Evolutionary conservation across 2,113 vertebrate species (phyloP).

Genomic region (Martes martes): DNA sequence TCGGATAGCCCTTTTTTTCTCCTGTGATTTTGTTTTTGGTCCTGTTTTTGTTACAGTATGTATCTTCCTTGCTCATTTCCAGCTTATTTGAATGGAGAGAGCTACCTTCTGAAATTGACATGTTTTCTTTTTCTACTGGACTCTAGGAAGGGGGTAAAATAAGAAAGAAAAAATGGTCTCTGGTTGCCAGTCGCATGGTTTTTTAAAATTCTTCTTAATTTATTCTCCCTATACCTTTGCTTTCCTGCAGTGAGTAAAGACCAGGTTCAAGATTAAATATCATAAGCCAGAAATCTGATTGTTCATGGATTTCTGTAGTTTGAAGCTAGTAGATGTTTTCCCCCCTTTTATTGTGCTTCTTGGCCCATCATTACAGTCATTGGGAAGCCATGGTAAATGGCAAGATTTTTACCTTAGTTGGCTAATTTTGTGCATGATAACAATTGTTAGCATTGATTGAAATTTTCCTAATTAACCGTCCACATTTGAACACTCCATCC

Average conservation of each 20-base stretch:
- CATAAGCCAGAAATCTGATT: background rate
- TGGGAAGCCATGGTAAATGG: background rate
- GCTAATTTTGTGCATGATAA: background rate
- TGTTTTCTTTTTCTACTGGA: background rate
- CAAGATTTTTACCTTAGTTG: background rate
- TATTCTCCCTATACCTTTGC: background rate
- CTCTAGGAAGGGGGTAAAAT: background rate
- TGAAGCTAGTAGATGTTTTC: background rate
- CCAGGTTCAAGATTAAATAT: background rate
- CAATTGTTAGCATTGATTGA: background rate
- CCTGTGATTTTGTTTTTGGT: background rate
- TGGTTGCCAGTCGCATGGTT: background rate
- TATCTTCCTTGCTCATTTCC: background rate
- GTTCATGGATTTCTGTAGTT: background rate
- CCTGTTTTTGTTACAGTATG: background rate
- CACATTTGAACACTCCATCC: background rate
- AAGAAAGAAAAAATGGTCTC: background rate
- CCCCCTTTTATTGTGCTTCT: background rate
- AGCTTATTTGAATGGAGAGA: background rate
- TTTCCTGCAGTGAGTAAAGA: background rate
- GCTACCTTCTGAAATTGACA: background rate
- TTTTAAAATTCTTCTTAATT: slow-evolving; percentile 12
- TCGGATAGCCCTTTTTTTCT: background rate
- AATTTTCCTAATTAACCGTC: background rate
- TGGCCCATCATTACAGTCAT: background rate